A percentile compares a stretch with the other conserved stretches of the same genome.
phyloP scores from a whole-genome alignment of 2,888 invertebrate species.

The Spodoptera littoralis region DNA sequence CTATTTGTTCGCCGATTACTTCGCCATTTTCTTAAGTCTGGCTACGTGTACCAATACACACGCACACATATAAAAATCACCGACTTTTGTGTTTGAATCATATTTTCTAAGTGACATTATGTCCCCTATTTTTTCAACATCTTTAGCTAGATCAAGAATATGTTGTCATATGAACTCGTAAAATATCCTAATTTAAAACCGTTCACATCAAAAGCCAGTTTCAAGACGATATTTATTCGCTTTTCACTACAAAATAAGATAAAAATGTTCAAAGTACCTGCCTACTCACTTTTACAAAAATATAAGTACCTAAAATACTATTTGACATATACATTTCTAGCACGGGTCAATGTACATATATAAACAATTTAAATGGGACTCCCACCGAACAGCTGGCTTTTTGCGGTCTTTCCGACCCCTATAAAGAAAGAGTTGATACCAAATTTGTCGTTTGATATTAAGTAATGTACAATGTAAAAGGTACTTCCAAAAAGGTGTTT shows the following conservation, averaged over 20 bases:
- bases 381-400: slow-evolving; percentile 63
- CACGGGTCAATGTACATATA: slow-evolving; percentile 63
- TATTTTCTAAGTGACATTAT: too few relatives aligned
- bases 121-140: too few relatives aligned
- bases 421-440: slow-evolving; percentile 51
- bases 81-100: too few relatives aligned
- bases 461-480: slow-evolving; percentile 45
- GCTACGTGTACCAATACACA: too few relatives aligned
- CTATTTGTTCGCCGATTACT: too few relatives aligned
- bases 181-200: too few relatives aligned
- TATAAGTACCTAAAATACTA: slow-evolving; percentile 66
- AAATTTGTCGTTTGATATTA: slow-evolving; percentile 50
- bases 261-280: too few relatives aligned
- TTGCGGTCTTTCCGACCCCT: slow-evolving; percentile 59
- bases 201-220: too few relatives aligned
- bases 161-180: too few relatives aligned
- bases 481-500: slow-evolving; percentile 40
- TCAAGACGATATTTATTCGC: background rate
- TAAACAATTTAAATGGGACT: slow-evolving; percentile 69
- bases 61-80: too few relatives aligned
- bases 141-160: too few relatives aligned
- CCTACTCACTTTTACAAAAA: slow-evolving; percentile 56
- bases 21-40: too few relatives aligned
- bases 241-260: slow-evolving; percentile 34
- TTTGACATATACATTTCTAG: slow-evolving; percentile 61